Base-by-base conservation (phyloP, 2,888 invertebrate species). In the Noctua pronuba region DNA sequence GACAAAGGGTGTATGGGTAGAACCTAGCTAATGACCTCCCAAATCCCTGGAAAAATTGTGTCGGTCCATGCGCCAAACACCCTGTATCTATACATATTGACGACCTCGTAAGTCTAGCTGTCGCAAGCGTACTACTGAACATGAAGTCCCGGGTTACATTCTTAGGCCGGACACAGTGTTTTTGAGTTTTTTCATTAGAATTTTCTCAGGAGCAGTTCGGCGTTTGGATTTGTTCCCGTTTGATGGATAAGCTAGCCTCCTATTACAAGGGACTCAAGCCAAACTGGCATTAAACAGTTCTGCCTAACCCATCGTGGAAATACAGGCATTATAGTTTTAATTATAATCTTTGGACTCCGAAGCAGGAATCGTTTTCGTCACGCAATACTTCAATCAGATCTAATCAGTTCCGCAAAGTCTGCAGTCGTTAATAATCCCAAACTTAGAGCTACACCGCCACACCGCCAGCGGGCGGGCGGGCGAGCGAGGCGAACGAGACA, bases 331-430 rank as follows among this genome's bases (percentile, higher is more conserved):
- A 18, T 35, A 21, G 3, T 24, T n/a, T 13, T 46, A 38, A 55
- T 73, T 35, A 46, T 35, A 55, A 76, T 52, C 41, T 38, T 60
- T 76, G 65, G 24, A 52, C 68, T 41, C 10, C 35, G 16, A 21
- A 60, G 18, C 35, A 55, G 7, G 5, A 69, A 66, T 75, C 13
- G 6, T 72, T 73, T 24, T n/a, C 18, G 75, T 73, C 83, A 85
- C 85, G 85, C 85, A 66, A 83, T 70, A 58, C 68, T n/a, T 18
- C 64, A 73, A 84, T 75, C 85, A 80, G 60, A 35, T 24, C 52
- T 49, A 72, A 72, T 62, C 46, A 80, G 65, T 72, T 72, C 80
- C 46, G 3, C 60, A 72, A 79, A 79, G 1, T 49, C 46, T 16
- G 3, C 46, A 62, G 11, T 38, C 55, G 31, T 44, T 46, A 60